Base-by-base conservation (phyloP, 2,797 vertebrate genomes). In the Anniella stebbinsi region DNA sequence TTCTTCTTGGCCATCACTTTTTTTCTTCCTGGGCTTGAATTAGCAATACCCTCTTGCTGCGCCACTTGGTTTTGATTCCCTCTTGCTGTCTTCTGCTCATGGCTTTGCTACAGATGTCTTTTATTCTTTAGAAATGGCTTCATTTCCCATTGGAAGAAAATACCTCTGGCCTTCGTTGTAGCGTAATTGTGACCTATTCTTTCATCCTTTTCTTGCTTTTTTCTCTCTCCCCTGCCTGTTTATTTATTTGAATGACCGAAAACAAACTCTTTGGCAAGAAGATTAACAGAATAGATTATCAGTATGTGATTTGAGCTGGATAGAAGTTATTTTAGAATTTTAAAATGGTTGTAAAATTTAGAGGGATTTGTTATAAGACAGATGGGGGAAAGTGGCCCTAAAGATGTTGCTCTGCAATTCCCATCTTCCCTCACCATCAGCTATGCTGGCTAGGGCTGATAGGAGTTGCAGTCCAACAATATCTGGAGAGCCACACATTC, bases 1-100 rank as follows among this genome's bases (percentile, higher is more conserved):
- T 87, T 72, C 89, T 81, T 92, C 66, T 93, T 84, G 91, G 93
- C 95, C 91, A 69, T 7, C 80, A 88, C 88, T 91, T 84, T 92
- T 88, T 91, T 60, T 91, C 92, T 94, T 87, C 48, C 30, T 57
- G 73, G 91, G 86, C 92, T 94, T 83, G 88, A 48, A 84, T 82
- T 80, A 80, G 84, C 92, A 92, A 89, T 90, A 81, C 85, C 93
- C 88, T 94, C 48, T 28, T 76, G 88, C 90, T 93, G 89, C 92
- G 88, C 86, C 80, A 94, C n/a, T 69, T 36, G 82, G 82, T 67
- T 60, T 94, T 88, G 91, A 84, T 80, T 70, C 80, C 81, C 89
- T 94, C 84, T 93, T 91, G 90, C 17, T 90, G 92, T 54, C 80
- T 92, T 91, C 85, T 87, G 21, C 92, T 91, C 88, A 88, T 88